Evolutionary conservation across 2,888 invertebrate species (phyloP).

Genomic region (Aphidius colemani): DNA sequence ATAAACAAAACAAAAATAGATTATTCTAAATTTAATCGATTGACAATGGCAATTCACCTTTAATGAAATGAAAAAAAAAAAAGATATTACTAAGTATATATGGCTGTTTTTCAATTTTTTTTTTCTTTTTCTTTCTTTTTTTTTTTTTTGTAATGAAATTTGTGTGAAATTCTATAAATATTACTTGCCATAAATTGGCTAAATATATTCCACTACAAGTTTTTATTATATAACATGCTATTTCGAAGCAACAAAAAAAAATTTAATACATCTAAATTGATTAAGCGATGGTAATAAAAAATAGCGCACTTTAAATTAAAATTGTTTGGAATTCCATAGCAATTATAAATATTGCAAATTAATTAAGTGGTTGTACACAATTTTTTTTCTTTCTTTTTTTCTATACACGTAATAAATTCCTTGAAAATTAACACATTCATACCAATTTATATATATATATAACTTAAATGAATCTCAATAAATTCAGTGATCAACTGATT

Average conservation of each 20-base stretch:
- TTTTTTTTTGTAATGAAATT: background rate
- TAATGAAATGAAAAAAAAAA: constrained; percentile 30
- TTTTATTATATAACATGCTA: background rate
- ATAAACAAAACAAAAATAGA: constrained; percentile 31
- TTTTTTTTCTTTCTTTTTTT: no score
- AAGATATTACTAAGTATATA: background rate
- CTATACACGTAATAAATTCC: constrained; percentile 41
- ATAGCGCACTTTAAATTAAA: background rate
- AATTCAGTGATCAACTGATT: constrained; percentile 21
- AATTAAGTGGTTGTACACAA: constrained; percentile 36
- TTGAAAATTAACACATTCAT: constrained; percentile 20
- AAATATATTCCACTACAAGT: background rate
- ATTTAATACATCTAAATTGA: background rate
- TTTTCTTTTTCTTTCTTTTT: no score
- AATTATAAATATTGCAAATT: constrained; percentile 21
- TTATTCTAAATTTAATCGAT: constrained; percentile 34
- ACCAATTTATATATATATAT: constrained; percentile 6
- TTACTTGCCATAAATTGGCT: no score
- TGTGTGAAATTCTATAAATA: constrained; percentile 18
- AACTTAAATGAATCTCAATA: constrained; percentile 9
- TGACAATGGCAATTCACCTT: constrained; percentile 39
- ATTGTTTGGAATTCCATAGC: background rate
- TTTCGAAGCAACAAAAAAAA: constrained; percentile 7
- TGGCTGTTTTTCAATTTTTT: no score
- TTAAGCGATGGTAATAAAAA: background rate